Evolutionary conservation across 2,888 invertebrate species (phyloP).

Genomic region (Poecilobothrus nobilitatus): DNA sequence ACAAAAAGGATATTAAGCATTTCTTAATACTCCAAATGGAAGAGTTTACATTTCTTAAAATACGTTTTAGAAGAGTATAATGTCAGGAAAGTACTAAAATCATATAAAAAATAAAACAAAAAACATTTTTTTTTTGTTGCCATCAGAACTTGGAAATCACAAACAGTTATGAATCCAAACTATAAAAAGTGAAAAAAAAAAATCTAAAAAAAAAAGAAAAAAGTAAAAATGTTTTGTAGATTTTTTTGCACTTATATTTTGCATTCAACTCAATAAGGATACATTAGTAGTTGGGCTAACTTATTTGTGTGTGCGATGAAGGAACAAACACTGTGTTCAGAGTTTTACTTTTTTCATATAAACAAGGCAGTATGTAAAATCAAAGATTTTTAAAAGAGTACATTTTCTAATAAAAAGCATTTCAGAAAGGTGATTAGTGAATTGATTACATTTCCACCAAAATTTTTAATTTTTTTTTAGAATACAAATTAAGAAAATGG

Average conservation of each 20-base stretch:
- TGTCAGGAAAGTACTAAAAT: conserved; percentile 17
- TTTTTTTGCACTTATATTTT: conserved; percentile 19
- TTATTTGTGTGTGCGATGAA: neutral
- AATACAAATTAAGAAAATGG: too few relatives aligned
- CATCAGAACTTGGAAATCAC: neutral
- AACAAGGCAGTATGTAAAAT: too few relatives aligned
- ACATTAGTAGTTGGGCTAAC: conserved; percentile 1
- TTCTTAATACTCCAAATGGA: conserved; percentile 11
- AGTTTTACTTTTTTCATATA: too few relatives aligned
- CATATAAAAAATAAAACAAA: neutral
- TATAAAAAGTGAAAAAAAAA: conserved; percentile 19
- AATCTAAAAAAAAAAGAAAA: conserved; percentile 15
- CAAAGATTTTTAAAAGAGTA: too few relatives aligned
- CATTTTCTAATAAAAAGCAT: too few relatives aligned
- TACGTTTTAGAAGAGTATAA: conserved; percentile 25
- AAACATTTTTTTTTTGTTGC: neutral
- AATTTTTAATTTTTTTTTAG: too few relatives aligned
- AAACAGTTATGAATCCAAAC: neutral
- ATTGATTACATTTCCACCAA: too few relatives aligned
- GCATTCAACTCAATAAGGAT: neutral
- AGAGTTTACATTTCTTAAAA: conserved; percentile 18
- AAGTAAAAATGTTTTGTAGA: too few relatives aligned
- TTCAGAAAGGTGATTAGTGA: too few relatives aligned
- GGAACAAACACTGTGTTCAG: too few relatives aligned
- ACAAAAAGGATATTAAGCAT: conserved; percentile 15